These are phyloP conservation scores for Amblyteles armatorius DNA, from an alignment of 2,888 invertebrate species.

Conservation along the genomic window DNA sequence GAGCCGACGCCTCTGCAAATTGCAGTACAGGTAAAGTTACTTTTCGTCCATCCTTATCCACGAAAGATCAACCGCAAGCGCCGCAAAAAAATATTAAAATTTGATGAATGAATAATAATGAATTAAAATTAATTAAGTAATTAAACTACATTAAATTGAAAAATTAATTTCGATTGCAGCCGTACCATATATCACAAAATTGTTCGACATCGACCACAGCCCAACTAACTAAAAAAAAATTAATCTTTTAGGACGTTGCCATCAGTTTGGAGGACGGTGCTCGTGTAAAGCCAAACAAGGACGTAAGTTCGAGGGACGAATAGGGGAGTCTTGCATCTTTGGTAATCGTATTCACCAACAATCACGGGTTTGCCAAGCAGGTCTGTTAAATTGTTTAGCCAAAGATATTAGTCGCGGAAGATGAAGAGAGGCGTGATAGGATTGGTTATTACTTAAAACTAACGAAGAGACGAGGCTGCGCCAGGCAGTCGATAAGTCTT, in stretches of 20 bases:
- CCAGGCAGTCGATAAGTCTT: conserved; percentile 34
- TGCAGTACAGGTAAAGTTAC: conserved; percentile 67
- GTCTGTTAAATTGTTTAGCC: conserved; percentile 76
- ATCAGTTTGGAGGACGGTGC: conserved; percentile 71
- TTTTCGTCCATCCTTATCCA: not conserved
- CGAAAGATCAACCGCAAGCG: not conserved
- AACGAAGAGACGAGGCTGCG: conserved; percentile 31
- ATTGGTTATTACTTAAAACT: conserved; percentile 59
- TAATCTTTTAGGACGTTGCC: conserved; percentile 75
- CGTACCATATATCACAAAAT: not conserved
- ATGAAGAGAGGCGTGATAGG: conserved; percentile 8
- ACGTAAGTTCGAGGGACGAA: conserved; percentile 62
- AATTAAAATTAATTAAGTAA: no score
- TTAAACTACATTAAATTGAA: no score
- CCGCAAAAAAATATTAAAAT: no score
- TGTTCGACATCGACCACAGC: not conserved
- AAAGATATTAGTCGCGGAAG: conserved; percentile 75
- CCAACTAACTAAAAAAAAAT: not conserved
- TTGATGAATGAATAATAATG: no score
- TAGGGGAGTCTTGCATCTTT: conserved; percentile 26
- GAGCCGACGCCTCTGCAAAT: conserved; percentile 83
- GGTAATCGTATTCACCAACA: conserved; percentile 10
- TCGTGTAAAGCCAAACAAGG: conserved; percentile 56
- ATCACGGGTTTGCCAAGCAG: conserved; percentile 60
- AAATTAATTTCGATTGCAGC: no score